Evolutionary conservation across 2,888 invertebrate genomes (phyloP), one percentile per base, ranked within the genome.

Genomic region (Athalia rosae): DNA sequence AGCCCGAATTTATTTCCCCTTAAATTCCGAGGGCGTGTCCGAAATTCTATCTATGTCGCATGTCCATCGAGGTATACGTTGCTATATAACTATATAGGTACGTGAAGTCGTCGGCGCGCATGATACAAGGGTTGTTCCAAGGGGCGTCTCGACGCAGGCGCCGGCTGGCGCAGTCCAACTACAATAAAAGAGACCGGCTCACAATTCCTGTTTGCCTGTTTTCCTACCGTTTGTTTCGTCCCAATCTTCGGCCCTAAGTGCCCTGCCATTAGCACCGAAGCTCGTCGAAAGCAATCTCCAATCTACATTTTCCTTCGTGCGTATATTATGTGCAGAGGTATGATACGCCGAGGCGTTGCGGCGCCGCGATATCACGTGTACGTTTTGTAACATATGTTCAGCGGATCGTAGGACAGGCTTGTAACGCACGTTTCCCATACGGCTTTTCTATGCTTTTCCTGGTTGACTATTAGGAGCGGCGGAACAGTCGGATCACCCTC

Each of bases 221-320:
- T 43, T 77, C 77, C 13, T 59, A 82, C 81, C 85, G 82, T 84
- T 82, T 81, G 80, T 80, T 83, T 83, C 83, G 83, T 85, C 83
- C 84, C 84, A 84, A 80, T 84, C 82, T 81, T 77, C 28, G 69
- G 77, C 81, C 77, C 82, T 81, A 81, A 84, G 81, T 81, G 76
- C 79, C 71, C 77, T 77, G 63, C 81, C 77, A 81, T 83, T 71
- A 71, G 58, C 71, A 71, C 71, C 71, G 45, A 71, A 15, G 58
- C 28, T n/a, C 71, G 58, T 45, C 7, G n/a, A 15, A 71, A 71
- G 58, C 13, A 71, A 71, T 56, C 15, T 58, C 50, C n/a, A 69
- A 45, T 9, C 58, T 15, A 8, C 3, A 58, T 28, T 4, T 15
- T 41, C 58, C 8, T 5, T 43, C 56, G 0, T 45, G 43, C 41